Conservation (phyloP, 2,888 invertebrate species). For the Philhelius pedissequus region DNA sequence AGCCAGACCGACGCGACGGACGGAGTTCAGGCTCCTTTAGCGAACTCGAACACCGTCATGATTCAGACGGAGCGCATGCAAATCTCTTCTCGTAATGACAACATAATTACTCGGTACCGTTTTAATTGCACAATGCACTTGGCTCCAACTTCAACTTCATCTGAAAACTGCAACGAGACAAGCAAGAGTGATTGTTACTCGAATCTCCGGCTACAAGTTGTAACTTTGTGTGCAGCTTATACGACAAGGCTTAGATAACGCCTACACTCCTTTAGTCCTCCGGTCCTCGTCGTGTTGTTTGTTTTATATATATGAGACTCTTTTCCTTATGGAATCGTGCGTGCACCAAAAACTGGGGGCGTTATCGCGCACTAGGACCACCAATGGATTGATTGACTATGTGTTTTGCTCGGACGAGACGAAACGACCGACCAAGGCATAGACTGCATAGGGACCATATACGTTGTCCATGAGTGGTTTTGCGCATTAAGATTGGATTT, state of each 20-base stretch:
- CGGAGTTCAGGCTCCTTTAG: neutral
- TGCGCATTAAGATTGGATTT: conserved; percentile 22
- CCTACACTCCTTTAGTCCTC: conserved; percentile 39
- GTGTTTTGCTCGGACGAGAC: neutral
- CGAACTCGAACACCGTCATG: conserved; percentile 3
- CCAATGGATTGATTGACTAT: conserved; percentile 62
- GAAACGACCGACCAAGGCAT: neutral
- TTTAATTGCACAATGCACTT: conserved; percentile 68
- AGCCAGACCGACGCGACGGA: neutral
- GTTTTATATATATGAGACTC: conserved; percentile 8
- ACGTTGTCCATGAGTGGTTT: neutral
- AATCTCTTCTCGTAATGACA: conserved; percentile 68
- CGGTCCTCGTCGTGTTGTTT: neutral
- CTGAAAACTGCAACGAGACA: neutral
- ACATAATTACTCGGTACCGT: conserved; percentile 68
- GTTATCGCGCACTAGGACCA: conserved; percentile 55
- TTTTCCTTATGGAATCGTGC: conserved; percentile 51
- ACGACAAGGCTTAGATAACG: conserved; percentile 38
- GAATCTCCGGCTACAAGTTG: conserved; percentile 46
- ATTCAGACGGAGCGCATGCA: conserved; percentile 49
- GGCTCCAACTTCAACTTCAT: conserved; percentile 12
- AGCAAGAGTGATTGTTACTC: conserved; percentile 57
- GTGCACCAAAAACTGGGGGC: conserved; percentile 56
- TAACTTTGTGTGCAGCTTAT: conserved; percentile 12
- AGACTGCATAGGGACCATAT: neutral